Conservation (phyloP, 1,140 invertebrate genomes). For the Plodia interpunctella region DNA sequence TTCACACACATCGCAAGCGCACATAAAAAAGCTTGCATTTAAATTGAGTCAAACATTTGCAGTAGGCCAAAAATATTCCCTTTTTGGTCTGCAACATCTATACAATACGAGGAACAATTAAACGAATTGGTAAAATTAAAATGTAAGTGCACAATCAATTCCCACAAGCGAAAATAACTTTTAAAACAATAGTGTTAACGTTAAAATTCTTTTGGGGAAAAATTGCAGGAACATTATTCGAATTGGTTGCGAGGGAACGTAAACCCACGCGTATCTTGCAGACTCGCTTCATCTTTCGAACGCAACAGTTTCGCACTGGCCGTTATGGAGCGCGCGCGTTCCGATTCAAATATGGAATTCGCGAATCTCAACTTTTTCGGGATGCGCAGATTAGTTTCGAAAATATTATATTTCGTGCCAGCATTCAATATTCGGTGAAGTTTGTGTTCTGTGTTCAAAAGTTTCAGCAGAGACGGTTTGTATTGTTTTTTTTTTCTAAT, state of each 20-base stretch:
- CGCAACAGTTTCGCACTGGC: conserved; percentile 43
- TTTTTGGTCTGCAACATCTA: not conserved
- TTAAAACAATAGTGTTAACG: conserved; percentile 9
- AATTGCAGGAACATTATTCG: conserved; percentile 53
- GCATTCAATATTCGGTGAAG: conserved; percentile 11
- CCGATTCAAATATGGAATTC: conserved; percentile 30
- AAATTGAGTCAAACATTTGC: too few relatives aligned
- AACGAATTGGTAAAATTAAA: conserved; percentile 33
- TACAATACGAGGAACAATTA: conserved; percentile 24
- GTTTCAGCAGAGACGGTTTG: not conserved
- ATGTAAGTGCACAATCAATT: conserved; percentile 13
- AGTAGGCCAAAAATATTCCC: not conserved
- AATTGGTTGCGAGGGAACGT: conserved; percentile 40
- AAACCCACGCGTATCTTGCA: conserved; percentile 61
- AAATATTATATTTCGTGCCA: not conserved
- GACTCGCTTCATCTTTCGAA: conserved; percentile 42
- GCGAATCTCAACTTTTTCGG: conserved; percentile 26
- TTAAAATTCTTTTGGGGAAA: conserved; percentile 10
- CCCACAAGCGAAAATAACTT: conserved; percentile 10
- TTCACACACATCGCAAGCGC: too few relatives aligned
- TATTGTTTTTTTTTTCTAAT: not conserved
- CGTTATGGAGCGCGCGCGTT: conserved; percentile 45
- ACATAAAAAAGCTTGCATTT: too few relatives aligned
- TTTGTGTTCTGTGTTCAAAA: conserved; percentile 9
- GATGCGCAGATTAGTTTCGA: not conserved